Base-by-base conservation (phyloP, 2,797 vertebrate genomes). In the Cryptoblepharus egeriae region DNA sequence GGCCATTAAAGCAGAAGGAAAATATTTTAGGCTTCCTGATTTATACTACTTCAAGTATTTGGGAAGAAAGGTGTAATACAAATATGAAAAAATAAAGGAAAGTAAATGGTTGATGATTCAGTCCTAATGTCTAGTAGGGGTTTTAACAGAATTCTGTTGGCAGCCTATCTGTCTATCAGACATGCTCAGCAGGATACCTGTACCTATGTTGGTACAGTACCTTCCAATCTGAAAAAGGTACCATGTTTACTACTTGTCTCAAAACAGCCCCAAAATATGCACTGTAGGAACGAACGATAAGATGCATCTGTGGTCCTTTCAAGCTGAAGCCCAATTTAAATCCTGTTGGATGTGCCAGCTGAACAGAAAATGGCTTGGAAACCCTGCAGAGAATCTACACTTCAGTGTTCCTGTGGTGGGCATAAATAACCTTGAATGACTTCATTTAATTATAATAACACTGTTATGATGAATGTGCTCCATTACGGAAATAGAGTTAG, bases 361-460 rank as follows among this genome's bases (percentile, higher is more conserved):
- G 72, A 67, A 57, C 5, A 75, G 55, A 90, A 90, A 88, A 75
- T 37, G 1, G 63, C 79, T 61, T 73, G 32, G 76, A 8, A 42
- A 81, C 75, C 20, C 77, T 57, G 79, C 61, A 76, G 80, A 89
- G 32, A 45, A 82, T 83, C 60, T 8, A 42, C 74, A 72, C 79
- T 81, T 74, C 74, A 9, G 22, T 80, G 26, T 77, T 69, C 82
- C 0, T 5, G n/a, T 60, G 32, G 83, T 85, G 84, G 77, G 52
- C 68, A 89, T 87, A 89, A 89, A 79, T 88, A 89, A 90, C 81
- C 76, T 88, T 82, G 83, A 89, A 89, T 85, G 0, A 76, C 74
- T 90, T 70, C 26, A 88, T 75, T 77, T 91, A 88, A 87, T 89
- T 86, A 73, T 60, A 80, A 75, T 60, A 87, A 79, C 55, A 72